Evolutionary conservation across 1,140 invertebrate genomes (phyloP).

Genomic region (Nephotettix cincticeps): DNA sequence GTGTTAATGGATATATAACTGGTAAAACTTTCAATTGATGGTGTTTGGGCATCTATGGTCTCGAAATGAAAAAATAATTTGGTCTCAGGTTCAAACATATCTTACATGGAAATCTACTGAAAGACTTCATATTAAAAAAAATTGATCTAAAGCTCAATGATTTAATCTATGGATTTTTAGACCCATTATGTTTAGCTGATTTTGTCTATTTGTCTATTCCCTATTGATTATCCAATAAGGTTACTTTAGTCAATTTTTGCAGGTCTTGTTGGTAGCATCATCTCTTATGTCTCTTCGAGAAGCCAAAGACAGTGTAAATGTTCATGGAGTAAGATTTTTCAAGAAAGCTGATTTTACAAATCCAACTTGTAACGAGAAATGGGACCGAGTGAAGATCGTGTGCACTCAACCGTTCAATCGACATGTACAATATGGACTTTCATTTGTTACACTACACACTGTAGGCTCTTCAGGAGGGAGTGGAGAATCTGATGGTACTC

Average conservation of each 20-base stretch:
- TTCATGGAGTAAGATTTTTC: constrained; percentile 75
- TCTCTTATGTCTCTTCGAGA: constrained; percentile 81
- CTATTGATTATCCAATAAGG: too few relatives aligned
- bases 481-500: constrained; percentile 32
- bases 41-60: too few relatives aligned
- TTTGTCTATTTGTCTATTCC: not conserved
- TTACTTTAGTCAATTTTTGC: constrained; percentile 35
- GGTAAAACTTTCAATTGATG: too few relatives aligned
- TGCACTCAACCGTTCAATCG: constrained; percentile 88
- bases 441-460: constrained; percentile 68
- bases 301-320: constrained; percentile 60
- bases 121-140: too few relatives aligned
- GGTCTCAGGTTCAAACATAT: too few relatives aligned
- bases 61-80: too few relatives aligned
- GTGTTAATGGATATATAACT: too few relatives aligned
- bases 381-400: constrained; percentile 80
- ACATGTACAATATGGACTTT: constrained; percentile 72
- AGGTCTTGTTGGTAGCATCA: constrained; percentile 75
- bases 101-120: too few relatives aligned
- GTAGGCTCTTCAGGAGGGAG: constrained; percentile 12
- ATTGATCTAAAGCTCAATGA: too few relatives aligned
- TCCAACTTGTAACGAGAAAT: constrained; percentile 61
- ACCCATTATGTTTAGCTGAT: not conserved
- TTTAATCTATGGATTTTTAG: too few relatives aligned
- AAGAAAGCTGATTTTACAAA: constrained; percentile 59